Conservation (phyloP, 2,797 vertebrate species). For the Lepus townsendii region DNA sequence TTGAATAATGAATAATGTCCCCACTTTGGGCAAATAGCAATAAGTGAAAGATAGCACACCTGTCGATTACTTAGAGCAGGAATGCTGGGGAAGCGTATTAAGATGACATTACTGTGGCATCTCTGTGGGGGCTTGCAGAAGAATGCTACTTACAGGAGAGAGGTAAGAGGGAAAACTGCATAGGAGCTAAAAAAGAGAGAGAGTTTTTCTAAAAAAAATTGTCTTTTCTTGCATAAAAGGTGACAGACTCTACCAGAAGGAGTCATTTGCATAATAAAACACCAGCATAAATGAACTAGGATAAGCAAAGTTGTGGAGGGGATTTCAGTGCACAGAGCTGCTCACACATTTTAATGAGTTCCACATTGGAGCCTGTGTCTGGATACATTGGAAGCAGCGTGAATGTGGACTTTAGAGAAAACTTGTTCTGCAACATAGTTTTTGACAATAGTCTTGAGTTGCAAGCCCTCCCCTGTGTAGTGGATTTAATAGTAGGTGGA, state of each 20-base stretch:
- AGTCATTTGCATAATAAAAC: slow-evolving; percentile 59
- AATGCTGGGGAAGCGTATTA: neutral
- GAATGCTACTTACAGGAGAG: neutral
- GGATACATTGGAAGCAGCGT: neutral
- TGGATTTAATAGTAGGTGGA: neutral
- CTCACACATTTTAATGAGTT: neutral
- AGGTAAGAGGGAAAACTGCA: neutral
- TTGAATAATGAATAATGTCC: neutral
- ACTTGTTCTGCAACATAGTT: neutral
- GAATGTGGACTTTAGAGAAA: neutral
- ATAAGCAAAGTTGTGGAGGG: neutral
- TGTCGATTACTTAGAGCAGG: neutral
- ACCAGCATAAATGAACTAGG: neutral
- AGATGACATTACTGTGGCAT: neutral
- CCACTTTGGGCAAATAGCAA: neutral
- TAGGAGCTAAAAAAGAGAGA: neutral
- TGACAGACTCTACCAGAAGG: slow-evolving; percentile 58
- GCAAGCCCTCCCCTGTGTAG: rapidly evolving
- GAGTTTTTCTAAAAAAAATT: neutral
- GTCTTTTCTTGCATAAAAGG: slow-evolving; percentile 51
- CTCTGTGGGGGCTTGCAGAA: neutral
- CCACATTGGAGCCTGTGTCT: neutral
- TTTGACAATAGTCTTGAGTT: neutral
- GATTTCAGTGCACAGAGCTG: neutral
- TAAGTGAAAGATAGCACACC: neutral